These are phyloP conservation scores for Lytechinus pictus DNA, from an alignment of 35 echinoderm and acorn worm species.

Conservation along the genomic window DNA sequence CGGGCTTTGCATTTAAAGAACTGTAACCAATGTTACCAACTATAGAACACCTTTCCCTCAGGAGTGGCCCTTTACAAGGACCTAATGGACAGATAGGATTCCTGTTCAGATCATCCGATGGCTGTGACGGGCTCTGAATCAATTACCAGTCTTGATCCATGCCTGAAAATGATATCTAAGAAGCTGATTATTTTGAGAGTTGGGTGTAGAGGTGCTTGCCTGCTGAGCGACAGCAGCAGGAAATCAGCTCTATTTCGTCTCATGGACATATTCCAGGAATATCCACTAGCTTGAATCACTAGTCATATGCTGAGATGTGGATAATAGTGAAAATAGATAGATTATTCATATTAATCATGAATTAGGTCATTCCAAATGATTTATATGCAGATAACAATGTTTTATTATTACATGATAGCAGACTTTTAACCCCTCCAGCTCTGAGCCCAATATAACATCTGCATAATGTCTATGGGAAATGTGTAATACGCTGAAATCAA, in stretches of 20 bases:
- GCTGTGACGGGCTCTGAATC: neutral
- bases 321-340: too few relatives aligned
- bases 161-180: neutral
- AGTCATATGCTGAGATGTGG: neutral
- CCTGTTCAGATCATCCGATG: neutral
- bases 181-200: constrained; percentile 5
- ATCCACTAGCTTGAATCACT: neutral
- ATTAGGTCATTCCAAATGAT: too few relatives aligned
- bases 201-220: neutral
- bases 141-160: neutral
- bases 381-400: too few relatives aligned
- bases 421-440: too few relatives aligned
- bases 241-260: constrained; percentile 12
- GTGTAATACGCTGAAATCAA: too few relatives aligned
- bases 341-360: too few relatives aligned
- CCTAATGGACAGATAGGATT: neutral
- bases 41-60: neutral
- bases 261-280: neutral
- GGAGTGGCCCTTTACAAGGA: neutral
- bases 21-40: neutral
- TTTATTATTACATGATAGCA: too few relatives aligned
- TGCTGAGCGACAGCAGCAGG: neutral
- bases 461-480: too few relatives aligned
- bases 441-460: too few relatives aligned
- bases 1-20: neutral